Conservation (phyloP, 2,797 vertebrate genomes). For the Sebastes glaucus region DNA sequence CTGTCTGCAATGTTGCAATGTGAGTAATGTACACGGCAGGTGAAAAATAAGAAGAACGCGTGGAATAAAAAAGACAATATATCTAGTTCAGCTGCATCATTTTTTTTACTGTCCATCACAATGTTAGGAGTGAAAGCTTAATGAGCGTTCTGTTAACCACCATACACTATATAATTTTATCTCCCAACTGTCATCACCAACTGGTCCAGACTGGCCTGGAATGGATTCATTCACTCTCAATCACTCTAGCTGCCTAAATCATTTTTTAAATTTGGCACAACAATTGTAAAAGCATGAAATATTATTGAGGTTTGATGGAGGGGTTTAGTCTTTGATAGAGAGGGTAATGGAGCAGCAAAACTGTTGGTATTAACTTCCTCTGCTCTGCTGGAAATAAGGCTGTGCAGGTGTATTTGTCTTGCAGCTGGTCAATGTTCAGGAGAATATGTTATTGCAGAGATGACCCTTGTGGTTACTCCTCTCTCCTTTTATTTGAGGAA, state of each 20-base stretch:
- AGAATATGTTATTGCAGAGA: neutral
- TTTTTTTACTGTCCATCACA: neutral
- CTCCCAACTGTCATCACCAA: neutral
- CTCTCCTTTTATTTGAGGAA: neutral
- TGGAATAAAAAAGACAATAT: neutral
- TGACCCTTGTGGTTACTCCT: neutral
- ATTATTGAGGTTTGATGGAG: no score
- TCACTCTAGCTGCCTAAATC: neutral
- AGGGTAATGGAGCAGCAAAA: neutral
- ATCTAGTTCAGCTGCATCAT: neutral
- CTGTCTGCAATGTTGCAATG: neutral
- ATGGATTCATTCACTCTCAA: neutral
- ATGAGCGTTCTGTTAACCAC: neutral
- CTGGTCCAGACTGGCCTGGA: neutral
- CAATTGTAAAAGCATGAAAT: no score
- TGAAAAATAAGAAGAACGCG: neutral
- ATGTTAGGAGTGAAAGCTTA: neutral
- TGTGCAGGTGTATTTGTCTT: neutral
- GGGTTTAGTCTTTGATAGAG: neutral
- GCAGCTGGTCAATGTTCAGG: neutral
- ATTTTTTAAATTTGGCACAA: neutral
- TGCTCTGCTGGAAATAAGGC: neutral
- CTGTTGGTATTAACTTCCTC: neutral
- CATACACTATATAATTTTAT: neutral
- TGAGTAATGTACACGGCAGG: neutral